A percentile compares a stretch with the other conserved stretches of the same genome.
These are phyloP conservation scores for Desoria tigrina DNA, from an alignment of 2,888 invertebrate genomes.

Conservation along the genomic window DNA sequence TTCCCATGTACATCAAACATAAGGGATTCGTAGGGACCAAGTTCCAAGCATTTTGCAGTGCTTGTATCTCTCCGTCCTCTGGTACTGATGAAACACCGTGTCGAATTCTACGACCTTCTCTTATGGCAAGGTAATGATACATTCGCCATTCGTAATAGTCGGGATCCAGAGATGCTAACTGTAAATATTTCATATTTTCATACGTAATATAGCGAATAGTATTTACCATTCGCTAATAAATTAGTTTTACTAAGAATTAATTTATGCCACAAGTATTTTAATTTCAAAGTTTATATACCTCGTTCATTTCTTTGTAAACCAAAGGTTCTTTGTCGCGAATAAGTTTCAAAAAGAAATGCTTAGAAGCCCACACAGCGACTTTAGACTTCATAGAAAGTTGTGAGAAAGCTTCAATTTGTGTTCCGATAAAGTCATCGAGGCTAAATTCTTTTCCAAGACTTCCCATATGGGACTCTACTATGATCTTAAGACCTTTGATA, in stretches of 20 bases:
- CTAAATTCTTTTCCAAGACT: slow-evolving; percentile 4
- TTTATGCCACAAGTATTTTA: too few relatives aligned
- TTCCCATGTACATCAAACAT: slow-evolving; percentile 20
- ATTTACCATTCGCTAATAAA: too few relatives aligned
- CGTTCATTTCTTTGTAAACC: slow-evolving; percentile 12
- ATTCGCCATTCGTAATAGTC: slow-evolving; percentile 33
- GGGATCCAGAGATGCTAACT: slow-evolving; percentile 31
- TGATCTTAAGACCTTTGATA: slow-evolving; percentile 27
- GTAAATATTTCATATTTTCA: neutral
- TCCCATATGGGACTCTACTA: slow-evolving; percentile 16
- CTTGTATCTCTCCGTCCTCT: slow-evolving; percentile 21
- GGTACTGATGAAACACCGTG: neutral
- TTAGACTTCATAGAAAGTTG: slow-evolving; percentile 15
- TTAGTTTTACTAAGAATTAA: too few relatives aligned
- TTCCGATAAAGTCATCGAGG: slow-evolving; percentile 6
- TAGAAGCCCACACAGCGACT: slow-evolving; percentile 24
- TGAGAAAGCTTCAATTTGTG: slow-evolving; percentile 18
- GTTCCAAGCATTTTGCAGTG: slow-evolving; percentile 21
- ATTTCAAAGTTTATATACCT: too few relatives aligned
- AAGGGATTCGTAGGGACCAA: slow-evolving; percentile 28
- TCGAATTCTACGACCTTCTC: slow-evolving; percentile 14
- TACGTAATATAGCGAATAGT: too few relatives aligned
- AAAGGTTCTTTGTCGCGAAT: neutral
- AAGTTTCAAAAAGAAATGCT: slow-evolving; percentile 28
- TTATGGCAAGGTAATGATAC: slow-evolving; percentile 5